Conservation (phyloP, 2,888 invertebrate genomes). For the Ashinkailepas kermadecensis region DNA sequence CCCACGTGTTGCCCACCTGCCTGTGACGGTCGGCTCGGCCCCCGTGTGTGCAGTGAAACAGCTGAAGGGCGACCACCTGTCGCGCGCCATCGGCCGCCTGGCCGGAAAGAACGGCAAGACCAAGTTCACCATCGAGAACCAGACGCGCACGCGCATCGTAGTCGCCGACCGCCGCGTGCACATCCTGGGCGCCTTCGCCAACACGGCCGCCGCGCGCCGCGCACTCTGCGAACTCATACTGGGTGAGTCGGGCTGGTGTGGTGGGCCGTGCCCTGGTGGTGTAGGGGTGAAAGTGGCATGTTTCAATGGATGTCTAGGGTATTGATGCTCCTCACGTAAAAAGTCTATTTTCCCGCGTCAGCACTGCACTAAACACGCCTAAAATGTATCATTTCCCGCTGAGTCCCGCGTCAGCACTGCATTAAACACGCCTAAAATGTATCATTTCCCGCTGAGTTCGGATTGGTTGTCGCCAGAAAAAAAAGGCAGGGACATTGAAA, state of each 20-base stretch:
- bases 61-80: conserved; percentile 87
- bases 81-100: conserved; percentile 91
- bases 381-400: too few species aligned
- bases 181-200: conserved; percentile 93
- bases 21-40: too few species aligned
- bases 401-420: too few species aligned
- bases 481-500: too few species aligned
- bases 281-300: background rate
- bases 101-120: conserved; percentile 97
- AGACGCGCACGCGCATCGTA: conserved; percentile 95
- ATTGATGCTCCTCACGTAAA: too few species aligned
- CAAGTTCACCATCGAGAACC: conserved; percentile 97
- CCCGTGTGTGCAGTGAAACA: conserved; percentile 62
- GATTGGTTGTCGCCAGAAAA: too few species aligned
- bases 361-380: too few species aligned
- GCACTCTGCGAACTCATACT: conserved; percentile 94
- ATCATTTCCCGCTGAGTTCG: too few species aligned
- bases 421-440: too few species aligned
- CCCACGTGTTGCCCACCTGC: too few species aligned
- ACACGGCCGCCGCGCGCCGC: conserved; percentile 86
- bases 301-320: background rate
- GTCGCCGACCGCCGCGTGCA: conserved; percentile 95
- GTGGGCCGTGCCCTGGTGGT: background rate
- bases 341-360: background rate
- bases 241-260: conserved; percentile 45